Base-by-base conservation (phyloP, 2,888 invertebrate species). In the Tanytarsus gracilentus region DNA sequence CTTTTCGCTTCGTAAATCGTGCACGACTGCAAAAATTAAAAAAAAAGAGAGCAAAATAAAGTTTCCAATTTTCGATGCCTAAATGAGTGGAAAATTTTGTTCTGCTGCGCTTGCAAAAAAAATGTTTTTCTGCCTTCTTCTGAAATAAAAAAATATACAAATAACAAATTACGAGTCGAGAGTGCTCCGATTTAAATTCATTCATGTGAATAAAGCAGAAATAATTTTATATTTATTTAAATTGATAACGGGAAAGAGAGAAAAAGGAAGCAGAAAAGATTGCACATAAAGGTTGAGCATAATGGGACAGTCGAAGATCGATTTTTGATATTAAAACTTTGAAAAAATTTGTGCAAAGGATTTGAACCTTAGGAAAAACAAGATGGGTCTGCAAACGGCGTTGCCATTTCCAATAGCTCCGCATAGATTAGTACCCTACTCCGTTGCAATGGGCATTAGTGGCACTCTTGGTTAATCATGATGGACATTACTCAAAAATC, bases 141-240 rank as follows among this genome's bases (percentile, higher is more conserved):
- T 18, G 2, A 39, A 18, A 6, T 14, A 39, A 18, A 39, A 2
- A 44, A 11, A 23, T 4, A 44, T 11, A 44, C 16, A 23, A 18
- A 44, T 23, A 33, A 36, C 23, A 23, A 36, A 36, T 36, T 33
- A 39, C n/a, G 39, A 39, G 33, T 53, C 29, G 8, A 29, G 16
- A 29, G 18, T n/a, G n/a, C n/a, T n/a, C n/a, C 51, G 51, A 51
- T 51, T 51, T 29, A 51, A 29, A 23, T 53, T 53, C 53, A 36
- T 23, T 53, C 53, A 53, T 53, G 53, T 53, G 53, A 33, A 53
- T 53, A 53, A 53, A 53, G 26, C 26, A 3, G 23, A 53, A 53
- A 53, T 53, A 23, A 53, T 51, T 51, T 29, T 51, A n/a, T n/a
- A 29, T 51, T 51, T 51, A 51, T 49, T 49, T 49, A 53, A 53